Conservation (phyloP, 1,140 invertebrate species). For the Saccostrea cuccullata region DNA sequence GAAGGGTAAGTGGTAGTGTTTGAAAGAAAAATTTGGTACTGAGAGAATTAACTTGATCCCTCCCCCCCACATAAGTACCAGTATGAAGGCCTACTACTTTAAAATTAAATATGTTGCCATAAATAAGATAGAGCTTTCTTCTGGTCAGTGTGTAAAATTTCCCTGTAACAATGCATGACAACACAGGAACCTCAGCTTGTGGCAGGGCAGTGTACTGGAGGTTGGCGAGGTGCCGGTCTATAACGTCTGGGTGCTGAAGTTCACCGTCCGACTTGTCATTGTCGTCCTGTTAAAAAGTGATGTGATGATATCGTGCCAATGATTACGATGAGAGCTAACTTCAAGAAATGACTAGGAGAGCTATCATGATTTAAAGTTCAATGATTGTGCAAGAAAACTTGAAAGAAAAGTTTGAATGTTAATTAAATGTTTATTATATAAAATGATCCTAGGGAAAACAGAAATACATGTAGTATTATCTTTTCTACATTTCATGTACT, state of each 20-base stretch:
- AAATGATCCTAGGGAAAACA: no score
- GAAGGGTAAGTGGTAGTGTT: no score
- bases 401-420: no score
- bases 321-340: not conserved
- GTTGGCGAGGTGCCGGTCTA: conserved; percentile 37
- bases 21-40: no score
- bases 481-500: no score
- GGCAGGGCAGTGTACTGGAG: conserved; percentile 20
- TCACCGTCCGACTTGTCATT: not conserved
- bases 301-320: not conserved
- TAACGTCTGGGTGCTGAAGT: not conserved
- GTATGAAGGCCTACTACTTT: not conserved
- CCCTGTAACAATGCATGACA: not conserved
- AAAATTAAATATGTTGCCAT: not conserved
- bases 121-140: not conserved
- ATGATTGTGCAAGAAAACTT: not conserved
- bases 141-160: conserved; percentile 14
- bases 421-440: no score
- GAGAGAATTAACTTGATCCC: no score
- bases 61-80: no score
- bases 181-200: conserved; percentile 42
- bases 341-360: not conserved
- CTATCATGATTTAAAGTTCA: not conserved
- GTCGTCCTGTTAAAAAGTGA: conserved; percentile 10
- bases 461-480: no score